Evolutionary conservation across 2,113 vertebrate species (phyloP).

Genomic region (Eptesicus fuscus): DNA sequence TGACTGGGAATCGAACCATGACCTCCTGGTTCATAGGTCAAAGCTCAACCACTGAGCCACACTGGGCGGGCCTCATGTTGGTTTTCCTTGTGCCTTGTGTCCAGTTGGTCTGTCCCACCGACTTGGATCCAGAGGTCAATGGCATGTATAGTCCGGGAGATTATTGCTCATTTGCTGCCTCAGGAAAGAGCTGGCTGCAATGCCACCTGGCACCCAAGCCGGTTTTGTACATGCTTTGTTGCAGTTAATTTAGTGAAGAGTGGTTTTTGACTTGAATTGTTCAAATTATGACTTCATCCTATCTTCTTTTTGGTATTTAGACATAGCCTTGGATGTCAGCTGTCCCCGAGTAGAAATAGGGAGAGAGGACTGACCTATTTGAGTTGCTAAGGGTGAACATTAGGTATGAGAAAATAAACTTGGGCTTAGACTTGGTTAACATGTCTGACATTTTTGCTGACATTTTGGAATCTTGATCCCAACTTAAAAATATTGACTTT

Average conservation of each 20-base stretch:
- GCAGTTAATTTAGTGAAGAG: not conserved
- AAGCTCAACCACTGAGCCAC: too few species aligned
- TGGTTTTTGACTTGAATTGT: not conserved
- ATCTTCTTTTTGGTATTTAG: not conserved
- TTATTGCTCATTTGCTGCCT: not conserved
- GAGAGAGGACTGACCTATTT: not conserved
- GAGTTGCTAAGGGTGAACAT: not conserved
- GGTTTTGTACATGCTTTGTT: not conserved
- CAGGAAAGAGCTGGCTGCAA: not conserved
- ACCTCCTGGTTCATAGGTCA: too few species aligned
- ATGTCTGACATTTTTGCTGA: not conserved
- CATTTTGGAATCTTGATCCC: conserved; percentile 11
- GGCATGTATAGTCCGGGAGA: not conserved
- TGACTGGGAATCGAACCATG: too few species aligned
- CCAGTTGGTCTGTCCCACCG: not conserved
- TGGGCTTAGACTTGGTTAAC: not conserved
- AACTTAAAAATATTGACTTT: not conserved
- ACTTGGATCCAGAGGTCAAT: not conserved
- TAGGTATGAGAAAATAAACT: not conserved
- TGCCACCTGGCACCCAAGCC: not conserved
- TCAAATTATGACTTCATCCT: not conserved
- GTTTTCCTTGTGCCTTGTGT: not conserved
- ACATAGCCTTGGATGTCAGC: not conserved
- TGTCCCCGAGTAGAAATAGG: not conserved
- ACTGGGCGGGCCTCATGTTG: not conserved